Evolutionary conservation across 2,888 invertebrate species (phyloP).

Genomic region (Euzetes globulus): DNA sequence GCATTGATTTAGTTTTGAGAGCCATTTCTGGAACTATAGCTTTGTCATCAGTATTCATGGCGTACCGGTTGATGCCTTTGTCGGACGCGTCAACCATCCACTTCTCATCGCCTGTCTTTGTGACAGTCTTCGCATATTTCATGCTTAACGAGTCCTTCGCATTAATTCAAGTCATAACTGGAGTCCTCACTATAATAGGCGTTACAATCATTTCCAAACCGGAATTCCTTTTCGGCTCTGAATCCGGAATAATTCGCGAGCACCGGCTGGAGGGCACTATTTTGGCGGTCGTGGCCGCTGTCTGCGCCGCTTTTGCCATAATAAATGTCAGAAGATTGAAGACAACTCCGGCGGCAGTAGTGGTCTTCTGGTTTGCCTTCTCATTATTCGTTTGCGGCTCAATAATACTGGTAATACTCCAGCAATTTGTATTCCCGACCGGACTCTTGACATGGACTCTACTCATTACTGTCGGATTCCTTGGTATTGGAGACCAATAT

Average conservation of each 20-base stretch:
- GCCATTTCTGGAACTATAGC: conserved; percentile 22
- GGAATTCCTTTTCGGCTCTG: conserved; percentile 20
- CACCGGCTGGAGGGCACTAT: neutral
- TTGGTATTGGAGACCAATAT: conserved; percentile 49
- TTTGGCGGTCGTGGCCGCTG: conserved; percentile 14
- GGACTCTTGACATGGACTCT: neutral
- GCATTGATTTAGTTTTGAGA: neutral
- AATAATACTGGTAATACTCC: neutral
- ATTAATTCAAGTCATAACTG: conserved; percentile 14
- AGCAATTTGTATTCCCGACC: neutral
- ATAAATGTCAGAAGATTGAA: conserved; percentile 30
- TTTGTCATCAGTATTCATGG: conserved; percentile 24
- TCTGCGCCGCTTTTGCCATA: conserved; percentile 20
- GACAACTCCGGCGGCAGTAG: conserved; percentile 31
- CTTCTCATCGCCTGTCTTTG: conserved; percentile 32
- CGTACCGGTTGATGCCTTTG: conserved; percentile 31
- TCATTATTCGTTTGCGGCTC: conserved; percentile 21
- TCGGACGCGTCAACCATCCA: conserved; percentile 32
- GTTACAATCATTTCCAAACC: conserved; percentile 32
- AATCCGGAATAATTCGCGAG: conserved; percentile 6
- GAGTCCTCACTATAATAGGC: conserved; percentile 26
- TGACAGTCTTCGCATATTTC: conserved; percentile 31
- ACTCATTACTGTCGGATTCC: conserved; percentile 21
- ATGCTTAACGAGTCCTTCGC: conserved; percentile 26
- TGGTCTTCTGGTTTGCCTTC: conserved; percentile 34